These are phyloP conservation scores for Parnassius apollo DNA, from an alignment of 2,888 invertebrate species.

Conservation along the genomic window DNA sequence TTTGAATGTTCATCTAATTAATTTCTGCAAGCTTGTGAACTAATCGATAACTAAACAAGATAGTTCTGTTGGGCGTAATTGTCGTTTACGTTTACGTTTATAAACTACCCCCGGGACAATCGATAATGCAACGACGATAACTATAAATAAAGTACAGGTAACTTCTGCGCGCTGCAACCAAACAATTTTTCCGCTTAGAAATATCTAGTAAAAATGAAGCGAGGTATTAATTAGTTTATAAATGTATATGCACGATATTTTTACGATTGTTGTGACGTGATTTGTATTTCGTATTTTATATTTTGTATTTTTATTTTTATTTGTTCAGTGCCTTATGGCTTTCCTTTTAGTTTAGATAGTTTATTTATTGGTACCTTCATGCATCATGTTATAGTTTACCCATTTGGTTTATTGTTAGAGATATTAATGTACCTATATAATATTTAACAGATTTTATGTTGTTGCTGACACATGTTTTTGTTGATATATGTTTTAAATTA, in stretches of 20 bases:
- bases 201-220: not conserved
- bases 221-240: slow-evolving; percentile 2
- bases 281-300: no score
- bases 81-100: not conserved
- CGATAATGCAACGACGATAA: not conserved
- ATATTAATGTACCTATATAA: not conserved
- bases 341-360: no score
- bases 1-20: no score
- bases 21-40: not conserved
- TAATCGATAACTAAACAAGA: not conserved
- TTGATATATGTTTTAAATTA: not conserved
- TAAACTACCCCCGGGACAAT: not conserved
- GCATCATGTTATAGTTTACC: no score
- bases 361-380: no score
- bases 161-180: not conserved
- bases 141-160: not conserved
- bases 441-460: not conserved
- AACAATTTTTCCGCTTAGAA: not conserved
- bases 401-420: not conserved
- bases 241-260: not conserved
- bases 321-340: no score
- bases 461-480: not conserved
- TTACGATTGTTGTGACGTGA: not conserved
- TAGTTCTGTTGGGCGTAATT: not conserved
- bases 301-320: no score